A percentile compares a stretch with the other conserved stretches of the same genome.
Evolutionary conservation across 2,888 invertebrate genomes (phyloP).

Genomic region (Carpatolechia fugitivella): DNA sequence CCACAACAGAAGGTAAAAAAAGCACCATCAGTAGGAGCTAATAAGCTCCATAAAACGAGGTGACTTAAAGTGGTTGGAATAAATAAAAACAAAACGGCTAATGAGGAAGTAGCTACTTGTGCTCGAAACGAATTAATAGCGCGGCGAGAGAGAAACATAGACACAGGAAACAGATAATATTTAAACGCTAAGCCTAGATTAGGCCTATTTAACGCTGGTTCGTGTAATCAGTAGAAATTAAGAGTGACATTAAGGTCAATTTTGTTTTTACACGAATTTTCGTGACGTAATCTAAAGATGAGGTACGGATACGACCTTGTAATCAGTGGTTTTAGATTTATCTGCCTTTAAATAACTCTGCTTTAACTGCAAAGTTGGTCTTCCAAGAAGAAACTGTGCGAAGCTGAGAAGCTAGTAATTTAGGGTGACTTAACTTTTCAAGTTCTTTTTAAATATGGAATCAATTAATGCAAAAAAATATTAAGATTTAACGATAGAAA

Average conservation of each 20-base stretch:
- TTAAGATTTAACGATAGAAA: too few relatives aligned
- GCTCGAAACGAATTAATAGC: slow-evolving; percentile 63
- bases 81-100: slow-evolving; percentile 69
- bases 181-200: slow-evolving; percentile 70
- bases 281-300: not conserved
- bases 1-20: slow-evolving; percentile 31
- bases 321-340: not conserved
- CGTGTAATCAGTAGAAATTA: slow-evolving; percentile 19
- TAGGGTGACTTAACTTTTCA: too few relatives aligned
- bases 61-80: slow-evolving; percentile 50
- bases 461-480: too few relatives aligned
- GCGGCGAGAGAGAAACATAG: slow-evolving; percentile 38
- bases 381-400: too few relatives aligned
- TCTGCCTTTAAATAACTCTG: too few relatives aligned
- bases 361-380: too few relatives aligned
- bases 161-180: slow-evolving; percentile 67
- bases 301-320: not conserved
- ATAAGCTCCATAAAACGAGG: slow-evolving; percentile 56
- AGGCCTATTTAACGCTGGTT: slow-evolving; percentile 51
- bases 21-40: slow-evolving; percentile 53
- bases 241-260: not conserved
- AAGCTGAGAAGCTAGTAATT: too few relatives aligned
- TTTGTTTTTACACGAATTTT: not conserved
- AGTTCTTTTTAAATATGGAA: too few relatives aligned
- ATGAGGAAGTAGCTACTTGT: slow-evolving; percentile 76